These are phyloP conservation scores for Acanthopleura granulata DNA, from an alignment of 2,888 invertebrate genomes.

Conservation along the genomic window DNA sequence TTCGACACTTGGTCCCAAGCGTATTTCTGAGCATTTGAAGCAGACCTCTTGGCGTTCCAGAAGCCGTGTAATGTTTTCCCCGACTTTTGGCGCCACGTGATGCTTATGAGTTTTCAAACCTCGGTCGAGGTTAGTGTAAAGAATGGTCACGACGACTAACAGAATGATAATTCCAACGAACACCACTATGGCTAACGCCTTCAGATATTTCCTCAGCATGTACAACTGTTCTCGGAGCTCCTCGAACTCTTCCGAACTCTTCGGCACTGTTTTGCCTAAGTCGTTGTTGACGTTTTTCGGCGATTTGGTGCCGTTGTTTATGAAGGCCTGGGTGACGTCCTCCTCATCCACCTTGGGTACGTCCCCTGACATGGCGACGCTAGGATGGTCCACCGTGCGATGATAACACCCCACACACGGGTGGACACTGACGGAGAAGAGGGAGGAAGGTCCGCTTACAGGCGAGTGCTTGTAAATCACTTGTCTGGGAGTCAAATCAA, in stretches of 20 bases:
- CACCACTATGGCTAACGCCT: constrained; percentile 45
- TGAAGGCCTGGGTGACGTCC: not conserved
- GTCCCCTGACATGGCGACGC: not conserved
- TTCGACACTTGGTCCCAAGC: constrained; percentile 54
- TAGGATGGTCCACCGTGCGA: too few species aligned
- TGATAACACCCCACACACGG: too few species aligned
- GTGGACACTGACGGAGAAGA: too few species aligned
- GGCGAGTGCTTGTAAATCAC: too few species aligned
- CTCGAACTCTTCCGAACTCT: not conserved
- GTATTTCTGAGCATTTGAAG: constrained; percentile 49
- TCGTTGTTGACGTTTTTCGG: constrained; percentile 3
- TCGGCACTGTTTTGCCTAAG: not conserved
- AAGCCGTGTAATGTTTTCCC: constrained; percentile 55
- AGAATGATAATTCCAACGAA: constrained; percentile 49
- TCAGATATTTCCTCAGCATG: constrained; percentile 37
- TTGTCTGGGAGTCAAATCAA: too few species aligned
- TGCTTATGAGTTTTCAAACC: constrained; percentile 54
- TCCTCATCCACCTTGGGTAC: not conserved
- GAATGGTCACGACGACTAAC: constrained; percentile 48
- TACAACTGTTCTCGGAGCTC: not conserved
- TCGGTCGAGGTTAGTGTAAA: constrained; percentile 54
- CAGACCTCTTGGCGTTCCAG: constrained; percentile 56
- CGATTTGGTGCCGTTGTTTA: constrained; percentile 6
- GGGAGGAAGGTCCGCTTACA: too few species aligned
- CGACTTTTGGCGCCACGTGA: constrained; percentile 51